Evolutionary conservation across 2,113 vertebrate species (phyloP), one percentile per base, ranked within the genome.

Genomic region (Calidris pygmaea): DNA sequence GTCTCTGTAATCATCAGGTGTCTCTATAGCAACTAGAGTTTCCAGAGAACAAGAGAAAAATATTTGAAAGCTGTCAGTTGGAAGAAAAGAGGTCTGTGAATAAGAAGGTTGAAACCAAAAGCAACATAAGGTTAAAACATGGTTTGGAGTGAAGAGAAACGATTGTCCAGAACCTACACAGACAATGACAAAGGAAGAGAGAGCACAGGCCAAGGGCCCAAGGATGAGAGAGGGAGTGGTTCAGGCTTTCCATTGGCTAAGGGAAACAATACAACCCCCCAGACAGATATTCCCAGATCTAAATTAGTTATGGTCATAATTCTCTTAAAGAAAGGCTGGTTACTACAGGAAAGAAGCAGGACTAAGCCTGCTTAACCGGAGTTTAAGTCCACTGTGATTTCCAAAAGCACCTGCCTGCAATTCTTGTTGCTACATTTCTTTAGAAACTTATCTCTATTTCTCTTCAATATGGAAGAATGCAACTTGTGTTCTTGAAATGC

Each of bases 1-100:
- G 94, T 96, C 97, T 97, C 93, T 80, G 84, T 92, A 97, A 96
- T 97, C 92, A 92, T 97, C 97, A 98, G 97, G 96, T 95, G 95
- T 98, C 98, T 97, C 98, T 97, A 98, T 98, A 97, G 98, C 97
- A 98, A 98, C 98, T 78, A 86, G 89, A 97, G 92, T 96, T 97
- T 96, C 94, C 95, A 97, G 77, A 97, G 98, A 98, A 97, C 89
- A 95, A 94, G 92, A 91, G 92, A 65, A 89, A 96, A 96, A 95
- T 94, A 95, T 91, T 87, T 94, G 95, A 92, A 89, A 97, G 94
- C 89, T 97, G 96, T 97, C 96, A 95, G 66, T 72, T 95, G 78
- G 71, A 96, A 97, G 95, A 97, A 98, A 97, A 97, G 93, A 89
- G 85, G 73, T 81, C 88, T 96, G 68, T 85, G 74, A 90, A 41